phyloP scores from a whole-genome alignment of 2,888 invertebrate species.

The Operophtera brumata region DNA sequence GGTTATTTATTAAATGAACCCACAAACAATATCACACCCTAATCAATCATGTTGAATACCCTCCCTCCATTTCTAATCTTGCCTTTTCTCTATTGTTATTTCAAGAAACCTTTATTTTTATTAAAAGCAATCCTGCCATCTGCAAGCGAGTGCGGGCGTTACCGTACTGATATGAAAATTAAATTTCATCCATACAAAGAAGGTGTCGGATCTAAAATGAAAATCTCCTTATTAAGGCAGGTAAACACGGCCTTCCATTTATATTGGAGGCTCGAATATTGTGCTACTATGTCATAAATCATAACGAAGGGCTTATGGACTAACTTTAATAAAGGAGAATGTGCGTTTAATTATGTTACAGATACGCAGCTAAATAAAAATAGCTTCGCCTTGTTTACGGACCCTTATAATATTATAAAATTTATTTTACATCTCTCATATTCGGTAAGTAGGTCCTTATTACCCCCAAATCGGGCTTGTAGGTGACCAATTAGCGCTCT shows the following conservation, averaged over 20 bases:
- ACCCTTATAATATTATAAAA: too few species aligned
- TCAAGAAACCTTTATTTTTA: slow-evolving; percentile 19
- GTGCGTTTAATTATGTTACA: slow-evolving; percentile 27
- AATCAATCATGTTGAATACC: slow-evolving; percentile 8
- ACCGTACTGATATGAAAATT: slow-evolving; percentile 53
- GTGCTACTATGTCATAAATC: slow-evolving; percentile 64
- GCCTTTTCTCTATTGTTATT: slow-evolving; percentile 11
- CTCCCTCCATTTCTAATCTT: slow-evolving; percentile 2
- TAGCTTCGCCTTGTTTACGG: too few species aligned
- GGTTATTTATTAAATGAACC: too few species aligned
- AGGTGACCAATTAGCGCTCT: too few species aligned
- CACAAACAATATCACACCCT: neutral
- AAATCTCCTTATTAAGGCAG: slow-evolving; percentile 66
- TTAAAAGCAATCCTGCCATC: slow-evolving; percentile 14
- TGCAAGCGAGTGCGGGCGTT: slow-evolving; percentile 10
- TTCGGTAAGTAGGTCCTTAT: too few species aligned
- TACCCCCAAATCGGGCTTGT: too few species aligned
- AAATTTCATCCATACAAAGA: slow-evolving; percentile 58
- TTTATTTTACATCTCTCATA: too few species aligned
- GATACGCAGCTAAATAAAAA: neutral
- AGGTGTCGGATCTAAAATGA: slow-evolving; percentile 62
- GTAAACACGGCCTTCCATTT: slow-evolving; percentile 60
- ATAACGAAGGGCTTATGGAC: slow-evolving; percentile 41
- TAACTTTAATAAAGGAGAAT: slow-evolving; percentile 12
- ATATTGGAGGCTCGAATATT: slow-evolving; percentile 56